These are phyloP conservation scores for Syngnathus typhle DNA, from an alignment of 2,113 vertebrate genomes.

Conservation along the genomic window DNA sequence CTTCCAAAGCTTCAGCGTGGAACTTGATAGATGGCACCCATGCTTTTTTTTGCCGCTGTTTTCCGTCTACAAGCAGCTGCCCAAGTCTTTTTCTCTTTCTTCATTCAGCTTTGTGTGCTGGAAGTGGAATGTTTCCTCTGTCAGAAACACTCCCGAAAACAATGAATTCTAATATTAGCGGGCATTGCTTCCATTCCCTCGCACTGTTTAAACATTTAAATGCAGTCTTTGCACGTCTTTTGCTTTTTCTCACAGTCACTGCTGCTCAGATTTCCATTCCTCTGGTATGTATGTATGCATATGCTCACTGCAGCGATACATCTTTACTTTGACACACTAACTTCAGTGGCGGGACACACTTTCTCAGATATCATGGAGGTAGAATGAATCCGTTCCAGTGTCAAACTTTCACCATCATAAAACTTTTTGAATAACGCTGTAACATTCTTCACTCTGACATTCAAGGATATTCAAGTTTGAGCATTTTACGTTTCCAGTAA, in stretches of 20 bases:
- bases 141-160: slow-evolving; percentile 48
- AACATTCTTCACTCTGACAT: neutral
- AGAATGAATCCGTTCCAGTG: slow-evolving; percentile 3
- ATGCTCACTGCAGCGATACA: slow-evolving; percentile 30
- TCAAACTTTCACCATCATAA: neutral
- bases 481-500: neutral
- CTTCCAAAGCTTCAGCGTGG: slow-evolving; percentile 37
- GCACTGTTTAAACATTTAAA: slow-evolving; percentile 24
- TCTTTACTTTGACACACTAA: slow-evolving; percentile 29
- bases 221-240: slow-evolving; percentile 30
- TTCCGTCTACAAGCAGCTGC: slow-evolving; percentile 14
- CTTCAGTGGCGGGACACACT: slow-evolving; percentile 27
- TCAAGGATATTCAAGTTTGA: neutral
- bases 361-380: slow-evolving; percentile 8
- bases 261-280: slow-evolving; percentile 38
- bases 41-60: slow-evolving; percentile 26
- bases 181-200: slow-evolving; percentile 31
- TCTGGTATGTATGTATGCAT: neutral
- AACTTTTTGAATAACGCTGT: neutral
- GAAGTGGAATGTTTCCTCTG: slow-evolving; percentile 33
- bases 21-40: slow-evolving; percentile 57
- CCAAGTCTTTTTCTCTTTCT: slow-evolving; percentile 6
- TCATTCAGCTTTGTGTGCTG: slow-evolving; percentile 30
- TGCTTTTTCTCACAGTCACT: slow-evolving; percentile 27
- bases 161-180: slow-evolving; percentile 37